Evolutionary conservation across 2,113 vertebrate genomes (phyloP), one percentile per base, ranked within the genome.

Genomic region (Megalops atlanticus): DNA sequence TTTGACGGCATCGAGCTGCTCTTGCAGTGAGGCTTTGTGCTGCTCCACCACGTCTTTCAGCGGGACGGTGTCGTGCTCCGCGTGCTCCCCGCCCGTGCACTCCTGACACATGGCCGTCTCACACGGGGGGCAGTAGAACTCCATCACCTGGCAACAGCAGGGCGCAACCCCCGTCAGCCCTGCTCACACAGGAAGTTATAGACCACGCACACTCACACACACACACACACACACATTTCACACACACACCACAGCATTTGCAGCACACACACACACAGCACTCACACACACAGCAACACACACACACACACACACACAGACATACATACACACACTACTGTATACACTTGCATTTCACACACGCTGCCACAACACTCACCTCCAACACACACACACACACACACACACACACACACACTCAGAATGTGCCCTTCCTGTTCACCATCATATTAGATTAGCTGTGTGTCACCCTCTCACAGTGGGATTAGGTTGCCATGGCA

Each of bases 31-130:
- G 82, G 96, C 96, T 88, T 98, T 98, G 91, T 99, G 97, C 78
- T 99, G 97, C 36, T 99, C 97, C 52, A 99, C 96, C 33, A 98
- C 97, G 8, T 99, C 97, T 88, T 95, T 97, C 31, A 99, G 97
- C 0, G 96, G 98, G 40, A 99, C 97, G 0, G 97, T 99, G 64
- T 96, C 95, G 77, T 99, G 98, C 70, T 99, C 97, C 0, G 96
- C 96, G 0, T 99, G 98, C 85, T 98, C 98, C 1, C 96, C 96
- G 70, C 96, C 95, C 0, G 97, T 97, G 86, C 98, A 99, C 88
- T 99, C 97, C 47, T 92, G 93, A 92, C 98, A 99, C 97, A 99
- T 98, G 85, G 97, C 98, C 1, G 97, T 99, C 94, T 99, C 98
- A 35, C 98, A 99, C 2, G 97, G 96, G 41, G 96, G 96, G 92